Evolutionary conservation across 2,113 vertebrate genomes (phyloP), one percentile per base, ranked within the genome.

Genomic region (Otocyon megalotis): DNA sequence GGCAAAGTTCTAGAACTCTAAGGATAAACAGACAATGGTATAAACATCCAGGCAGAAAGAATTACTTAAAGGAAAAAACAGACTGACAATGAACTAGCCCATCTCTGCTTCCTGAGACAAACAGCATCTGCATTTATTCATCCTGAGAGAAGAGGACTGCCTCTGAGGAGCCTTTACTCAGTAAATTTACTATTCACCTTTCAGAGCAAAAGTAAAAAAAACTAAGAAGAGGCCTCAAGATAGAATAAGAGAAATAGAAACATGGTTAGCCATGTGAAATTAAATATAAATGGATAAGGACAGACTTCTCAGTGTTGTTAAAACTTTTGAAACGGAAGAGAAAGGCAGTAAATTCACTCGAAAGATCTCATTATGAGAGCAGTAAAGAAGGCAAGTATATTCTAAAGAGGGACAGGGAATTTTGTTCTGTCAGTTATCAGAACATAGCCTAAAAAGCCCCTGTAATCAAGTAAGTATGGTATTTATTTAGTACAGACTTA

Each of bases 141-240:
- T 8, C 4, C 15, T 28, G 11, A 54, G 26, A 92, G 76, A 85
- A 93, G 84, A 90, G 37, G 30, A 60, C 72, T 71, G 53, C 19
- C 62, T 60, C 12, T 17, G 11, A 79, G 10, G 28, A 80, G 53
- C 26, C 30, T 80, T 80, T 85, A 83, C 8, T 48, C 20, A 37
- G 16, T 81, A 54, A 72, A 83, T 22, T 85, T 85, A 85, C 79
- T 79, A 90, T 43, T 69, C 37, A 63, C n/a, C 43, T 67, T 80
- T 83, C 48, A 88, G 58, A 62, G 63, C 35, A 72, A 97, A 93
- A 90, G 30, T 60, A 69, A 71, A 84, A 67, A 83, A 60, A 92
- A 95, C 43, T 60, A 82, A 87, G 87, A 60, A 67, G 8, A 48
- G 37, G 82, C 16, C 58, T 69, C 58, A 74, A 71, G 32, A 71